phyloP scores from a whole-genome alignment of 2,113 vertebrate species.

The Entomyzon cyanotis region DNA sequence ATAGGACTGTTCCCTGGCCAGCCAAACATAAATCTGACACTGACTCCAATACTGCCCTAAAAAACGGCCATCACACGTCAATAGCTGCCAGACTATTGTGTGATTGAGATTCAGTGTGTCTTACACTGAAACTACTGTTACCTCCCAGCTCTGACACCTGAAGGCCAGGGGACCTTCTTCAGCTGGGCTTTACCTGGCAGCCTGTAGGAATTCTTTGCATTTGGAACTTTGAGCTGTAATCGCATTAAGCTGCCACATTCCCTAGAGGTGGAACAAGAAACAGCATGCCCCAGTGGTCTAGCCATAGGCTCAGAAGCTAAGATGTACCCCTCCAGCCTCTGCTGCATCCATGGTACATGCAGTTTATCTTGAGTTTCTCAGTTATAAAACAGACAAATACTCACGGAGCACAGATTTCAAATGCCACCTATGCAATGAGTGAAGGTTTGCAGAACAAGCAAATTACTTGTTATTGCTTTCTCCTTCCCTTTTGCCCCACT shows the following conservation, averaged over 20 bases:
- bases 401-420: not conserved
- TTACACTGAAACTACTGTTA: not conserved
- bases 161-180: not conserved
- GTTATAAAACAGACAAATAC: not conserved
- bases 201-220: not conserved
- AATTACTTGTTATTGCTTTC: not conserved
- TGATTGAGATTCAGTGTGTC: not conserved
- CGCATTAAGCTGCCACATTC: not conserved
- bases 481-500: not conserved
- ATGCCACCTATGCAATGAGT: not conserved
- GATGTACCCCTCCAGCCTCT: not conserved
- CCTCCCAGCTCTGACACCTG: not conserved
- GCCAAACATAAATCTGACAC: not conserved
- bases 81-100: not conserved
- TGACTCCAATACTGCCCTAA: not conserved
- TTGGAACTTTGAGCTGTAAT: not conserved
- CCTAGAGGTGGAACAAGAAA: not conserved
- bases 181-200: not conserved
- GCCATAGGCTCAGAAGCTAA: not conserved
- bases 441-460: not conserved
- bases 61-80: accelerated
- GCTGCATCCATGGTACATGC: not conserved
- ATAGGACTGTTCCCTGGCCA: not conserved
- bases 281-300: not conserved
- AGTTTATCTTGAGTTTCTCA: not conserved